Base-by-base conservation (phyloP, 2,888 invertebrate genomes). In the Aleiodes leptofemur region DNA sequence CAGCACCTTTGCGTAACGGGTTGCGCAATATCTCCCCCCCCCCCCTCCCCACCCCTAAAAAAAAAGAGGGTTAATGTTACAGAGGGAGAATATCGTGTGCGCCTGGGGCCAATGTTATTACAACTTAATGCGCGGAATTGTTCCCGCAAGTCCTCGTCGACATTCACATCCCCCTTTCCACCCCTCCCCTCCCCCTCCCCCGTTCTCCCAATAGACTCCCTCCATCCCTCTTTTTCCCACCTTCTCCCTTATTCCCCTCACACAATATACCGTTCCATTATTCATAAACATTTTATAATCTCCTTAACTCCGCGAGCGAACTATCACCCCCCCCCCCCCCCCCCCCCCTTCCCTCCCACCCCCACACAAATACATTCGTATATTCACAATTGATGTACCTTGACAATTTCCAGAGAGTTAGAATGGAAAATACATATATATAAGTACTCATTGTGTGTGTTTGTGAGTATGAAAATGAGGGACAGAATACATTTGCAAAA, bases 241-340 rank as follows among this genome's bases (percentile, higher is more conserved):
- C 31, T 34, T 43, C 61, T 14, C 38, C 59, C 59, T 31, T 13
- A 8, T 31, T 34, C n/a, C 61, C 31, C 31, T 57, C 34, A 9
- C 43, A 43, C 34, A 43, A 48, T 64, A 64, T 64, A 48, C 34
- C 64, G 43, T 64, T 64, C 64, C 64, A 64, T 64, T 64, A 87
- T 87, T 86, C 86, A 86, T 86, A 85, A 84, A 86, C 84, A 86
- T 84, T 86, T 86, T 83, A 85, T 85, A 87, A 87, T 86, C 87
- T 87, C 83, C 85, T 87, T 85, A 85, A 34, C 81, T 79, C 76
- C 69, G 64, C 13, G 77, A 80, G 78, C 83, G 86, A 86, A 84
- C 86, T 86, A 86, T 86, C 84, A 82, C 82, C 59, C 31, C 23
- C 23, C 23, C 23, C 23, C 23, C 23, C 23, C 23, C 2, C 23